Percentiles rank a stretch among this genome's conserved stretches.
phyloP scores from a whole-genome alignment of 2,113 vertebrate species.

The Myotis davidii region DNA sequence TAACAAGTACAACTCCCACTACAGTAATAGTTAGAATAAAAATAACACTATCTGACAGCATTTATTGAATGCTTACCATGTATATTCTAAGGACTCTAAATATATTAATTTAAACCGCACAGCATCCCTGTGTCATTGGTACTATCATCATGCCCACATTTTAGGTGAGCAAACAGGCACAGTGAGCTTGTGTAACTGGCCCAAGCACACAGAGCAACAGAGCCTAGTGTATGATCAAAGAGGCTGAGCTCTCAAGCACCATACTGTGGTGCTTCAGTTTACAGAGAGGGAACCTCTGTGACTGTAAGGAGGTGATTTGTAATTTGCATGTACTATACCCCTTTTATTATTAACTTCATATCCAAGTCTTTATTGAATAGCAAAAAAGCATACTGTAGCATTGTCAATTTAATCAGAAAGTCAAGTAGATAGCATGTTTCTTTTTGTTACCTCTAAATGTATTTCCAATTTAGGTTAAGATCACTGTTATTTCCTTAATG shows the following conservation, averaged over 20 bases:
- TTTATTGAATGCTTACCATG: not conserved
- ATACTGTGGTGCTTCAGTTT: rapidly evolving
- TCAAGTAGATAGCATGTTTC: not conserved
- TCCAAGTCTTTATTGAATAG: not conserved
- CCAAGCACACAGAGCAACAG: not conserved
- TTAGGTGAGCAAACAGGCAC: not conserved
- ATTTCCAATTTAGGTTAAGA: not conserved
- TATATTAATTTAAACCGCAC: not conserved
- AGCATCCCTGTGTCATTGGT: not conserved
- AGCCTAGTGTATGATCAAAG: not conserved
- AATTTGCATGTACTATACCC: not conserved
- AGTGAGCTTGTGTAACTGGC: not conserved
- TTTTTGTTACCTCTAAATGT: not conserved
- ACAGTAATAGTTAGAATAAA: not conserved
- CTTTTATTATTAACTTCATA: not conserved
- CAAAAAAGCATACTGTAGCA: not conserved
- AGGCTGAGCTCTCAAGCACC: not conserved
- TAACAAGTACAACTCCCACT: not conserved
- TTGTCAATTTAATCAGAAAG: not conserved
- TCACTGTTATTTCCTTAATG: not conserved
- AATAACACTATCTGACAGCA: not conserved
- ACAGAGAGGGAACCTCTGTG: not conserved
- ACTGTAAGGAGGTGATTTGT: not conserved
- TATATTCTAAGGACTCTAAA: not conserved
- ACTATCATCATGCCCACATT: not conserved